Evolutionary conservation across 2,888 invertebrate genomes (phyloP), one percentile per base, ranked within the genome.

Genomic region (Acrocera orbiculus): DNA sequence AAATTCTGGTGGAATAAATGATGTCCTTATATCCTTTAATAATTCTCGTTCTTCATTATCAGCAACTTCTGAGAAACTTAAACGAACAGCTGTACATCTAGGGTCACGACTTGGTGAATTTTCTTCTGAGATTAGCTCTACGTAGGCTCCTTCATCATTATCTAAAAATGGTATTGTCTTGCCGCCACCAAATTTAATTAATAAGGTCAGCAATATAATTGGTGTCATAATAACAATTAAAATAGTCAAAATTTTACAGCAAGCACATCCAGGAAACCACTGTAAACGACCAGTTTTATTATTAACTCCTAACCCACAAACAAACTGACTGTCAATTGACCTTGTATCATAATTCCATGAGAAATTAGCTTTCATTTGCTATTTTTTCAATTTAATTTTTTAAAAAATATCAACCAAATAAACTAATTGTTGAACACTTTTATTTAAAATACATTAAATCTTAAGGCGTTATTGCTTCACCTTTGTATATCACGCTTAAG

Each of bases 1-100:
- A 27, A 64, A 64, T 34, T 67, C 67, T 1, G 59, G 55, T 0
- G 75, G 73, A 26, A 73, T 52, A 45, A 70, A 76, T 11, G 72
- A 73, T 1, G 74, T 75, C 29, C 67, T 64, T 32, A 69, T 66
- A 40, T 72, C 73, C 42, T 67, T 63, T 47, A 73, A 65, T 1
- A 73, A 58, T 29, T 70, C 67, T 33, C 68, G 58, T 37, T 71
- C 70, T 36, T 72, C 70, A 11, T 66, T 56, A 42, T 69, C 58
- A 16, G 5, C 23, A 3, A 46, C 48, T 30, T 47, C 46, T 24
- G 53, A 53, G 4, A 52, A 42, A 3, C 48, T 49, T 40, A 52
- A 53, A 10, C 50, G 49, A 30, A 53, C 51, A 1, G 51, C 48
- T 30, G 52, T 46, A 34, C 59, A 58, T 2, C 54, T 44, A 7